Conservation (phyloP, 2,888 invertebrate genomes). For the Euplexia lucipara region DNA sequence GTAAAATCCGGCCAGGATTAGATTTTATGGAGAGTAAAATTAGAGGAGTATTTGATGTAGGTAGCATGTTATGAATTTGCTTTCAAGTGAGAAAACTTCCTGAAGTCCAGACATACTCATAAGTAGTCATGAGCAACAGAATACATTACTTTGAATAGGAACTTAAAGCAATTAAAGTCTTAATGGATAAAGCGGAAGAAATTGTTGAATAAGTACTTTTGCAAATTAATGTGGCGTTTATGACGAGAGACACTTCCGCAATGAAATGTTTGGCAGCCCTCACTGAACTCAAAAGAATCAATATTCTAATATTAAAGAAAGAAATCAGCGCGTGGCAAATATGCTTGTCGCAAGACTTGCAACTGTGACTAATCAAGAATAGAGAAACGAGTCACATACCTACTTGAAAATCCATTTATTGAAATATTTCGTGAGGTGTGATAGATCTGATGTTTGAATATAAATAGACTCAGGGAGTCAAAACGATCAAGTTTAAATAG, state of each 20-base stretch:
- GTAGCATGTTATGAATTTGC: slow-evolving; percentile 40
- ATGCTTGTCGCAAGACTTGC: slow-evolving; percentile 23
- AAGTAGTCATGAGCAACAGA: slow-evolving; percentile 1
- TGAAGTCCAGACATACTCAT: neutral
- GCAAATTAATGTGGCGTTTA: neutral
- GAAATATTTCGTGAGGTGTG: neutral
- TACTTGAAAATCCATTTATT: neutral
- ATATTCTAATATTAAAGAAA: neutral
- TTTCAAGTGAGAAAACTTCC: slow-evolving; percentile 21
- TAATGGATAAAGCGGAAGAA: slow-evolving; percentile 24
- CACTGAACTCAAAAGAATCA: slow-evolving; percentile 3
- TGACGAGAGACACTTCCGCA: slow-evolving; percentile 5
- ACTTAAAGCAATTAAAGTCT: slow-evolving; percentile 21
- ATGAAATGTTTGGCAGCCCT: neutral
- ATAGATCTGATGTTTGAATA: neutral
- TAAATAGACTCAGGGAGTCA: no score
- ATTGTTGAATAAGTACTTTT: slow-evolving; percentile 1
- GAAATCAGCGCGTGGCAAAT: slow-evolving; percentile 13
- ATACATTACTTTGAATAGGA: neutral
- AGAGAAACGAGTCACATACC: slow-evolving; percentile 12
- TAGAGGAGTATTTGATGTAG: slow-evolving; percentile 38
- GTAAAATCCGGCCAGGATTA: slow-evolving; percentile 53
- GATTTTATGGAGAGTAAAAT: slow-evolving; percentile 45
- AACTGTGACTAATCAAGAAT: slow-evolving; percentile 33
- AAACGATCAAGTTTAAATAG: neutral